These are phyloP conservation scores for Marisa cornuarietis DNA, from an alignment of 1,140 invertebrate genomes.

Conservation along the genomic window DNA sequence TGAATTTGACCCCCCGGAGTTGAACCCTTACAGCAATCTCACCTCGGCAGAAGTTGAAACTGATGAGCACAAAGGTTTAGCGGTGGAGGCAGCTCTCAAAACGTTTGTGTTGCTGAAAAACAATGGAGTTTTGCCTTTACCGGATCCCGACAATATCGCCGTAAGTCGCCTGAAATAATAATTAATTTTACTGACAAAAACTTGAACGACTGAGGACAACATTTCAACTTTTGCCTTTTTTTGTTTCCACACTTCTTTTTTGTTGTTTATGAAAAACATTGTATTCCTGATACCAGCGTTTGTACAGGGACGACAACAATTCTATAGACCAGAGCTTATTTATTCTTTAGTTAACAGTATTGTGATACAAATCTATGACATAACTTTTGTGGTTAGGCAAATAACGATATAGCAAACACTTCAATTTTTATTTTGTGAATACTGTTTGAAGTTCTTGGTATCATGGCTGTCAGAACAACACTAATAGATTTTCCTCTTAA, in stretches of 20 bases:
- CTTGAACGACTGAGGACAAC: not conserved
- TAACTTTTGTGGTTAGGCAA: too few species aligned
- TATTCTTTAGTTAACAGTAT: too few species aligned
- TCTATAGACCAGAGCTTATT: not conserved
- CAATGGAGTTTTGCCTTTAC: conserved; percentile 31
- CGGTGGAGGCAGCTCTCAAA: conserved; percentile 42
- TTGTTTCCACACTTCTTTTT: not conserved
- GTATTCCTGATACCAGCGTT: too few species aligned
- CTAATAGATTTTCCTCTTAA: too few species aligned
- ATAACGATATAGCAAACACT: too few species aligned
- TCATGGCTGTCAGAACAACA: too few species aligned
- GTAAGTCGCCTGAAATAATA: not conserved
- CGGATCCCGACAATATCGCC: not conserved
- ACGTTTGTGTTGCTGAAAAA: conserved; percentile 58
- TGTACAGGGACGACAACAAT: not conserved
- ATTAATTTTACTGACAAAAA: not conserved
- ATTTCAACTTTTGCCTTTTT: not conserved
- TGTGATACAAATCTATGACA: too few species aligned
- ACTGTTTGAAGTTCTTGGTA: too few species aligned
- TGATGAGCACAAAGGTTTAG: conserved; percentile 38
- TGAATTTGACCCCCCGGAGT: conserved; percentile 58
- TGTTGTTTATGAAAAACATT: not conserved
- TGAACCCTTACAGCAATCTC: conserved; percentile 48
- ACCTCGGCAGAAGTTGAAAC: conserved; percentile 40
- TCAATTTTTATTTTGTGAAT: too few species aligned